phyloP scores from a whole-genome alignment of 2,888 invertebrate genomes.

The Rhopalosiphum nymphaeae region DNA sequence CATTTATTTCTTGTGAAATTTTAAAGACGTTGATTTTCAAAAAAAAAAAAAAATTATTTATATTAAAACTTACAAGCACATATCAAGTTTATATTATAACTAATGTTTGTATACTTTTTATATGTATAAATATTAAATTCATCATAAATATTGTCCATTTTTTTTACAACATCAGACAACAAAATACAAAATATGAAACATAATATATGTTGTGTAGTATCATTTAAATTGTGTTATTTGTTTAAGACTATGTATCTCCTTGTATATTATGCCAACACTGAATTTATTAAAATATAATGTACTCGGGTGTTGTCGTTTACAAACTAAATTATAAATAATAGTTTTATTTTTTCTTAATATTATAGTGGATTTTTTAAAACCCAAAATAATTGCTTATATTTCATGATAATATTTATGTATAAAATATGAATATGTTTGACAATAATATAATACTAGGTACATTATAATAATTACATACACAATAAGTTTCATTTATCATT shows the following conservation, averaged over 20 bases:
- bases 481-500: not conserved
- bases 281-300: not conserved
- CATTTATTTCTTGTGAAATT: conserved; percentile 59
- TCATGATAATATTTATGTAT: no score
- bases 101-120: not conserved
- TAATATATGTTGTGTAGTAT: not conserved
- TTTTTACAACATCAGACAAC: not conserved
- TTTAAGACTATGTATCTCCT: not conserved
- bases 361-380: not conserved
- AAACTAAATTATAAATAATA: not conserved
- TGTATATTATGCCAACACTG: not conserved
- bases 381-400: not conserved
- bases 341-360: not conserved
- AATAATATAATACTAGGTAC: not conserved
- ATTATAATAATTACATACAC: not conserved
- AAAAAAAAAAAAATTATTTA: conserved; percentile 34
- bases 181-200: not conserved
- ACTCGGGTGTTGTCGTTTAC: not conserved
- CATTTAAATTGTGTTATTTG: not conserved
- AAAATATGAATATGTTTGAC: not conserved
- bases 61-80: conserved; percentile 23
- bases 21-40: conserved; percentile 56
- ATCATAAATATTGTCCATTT: not conserved
- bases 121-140: not conserved
- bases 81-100: not conserved